Conservation (phyloP, 2,888 invertebrate species). For the Stictocephala bisonia region DNA sequence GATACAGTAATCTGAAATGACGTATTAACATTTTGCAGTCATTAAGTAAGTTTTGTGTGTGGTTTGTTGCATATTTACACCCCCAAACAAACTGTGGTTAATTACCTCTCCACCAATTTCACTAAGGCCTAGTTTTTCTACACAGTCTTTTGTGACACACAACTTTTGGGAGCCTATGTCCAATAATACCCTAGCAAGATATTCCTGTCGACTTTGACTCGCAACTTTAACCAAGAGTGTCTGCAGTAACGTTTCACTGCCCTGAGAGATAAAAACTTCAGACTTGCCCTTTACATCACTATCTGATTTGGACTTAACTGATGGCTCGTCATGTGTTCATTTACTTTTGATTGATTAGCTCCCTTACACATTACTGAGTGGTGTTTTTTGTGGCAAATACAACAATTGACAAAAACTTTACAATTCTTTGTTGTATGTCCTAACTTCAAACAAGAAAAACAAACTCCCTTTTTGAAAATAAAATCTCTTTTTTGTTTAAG, state of each 20-base stretch:
- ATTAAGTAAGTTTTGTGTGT: slow-evolving; percentile 16
- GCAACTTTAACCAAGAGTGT: background rate
- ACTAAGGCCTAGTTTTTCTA: background rate
- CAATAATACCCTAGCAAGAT: slow-evolving; percentile 7
- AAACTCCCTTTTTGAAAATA: slow-evolving; percentile 54
- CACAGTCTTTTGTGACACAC: slow-evolving; percentile 6
- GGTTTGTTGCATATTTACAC: background rate
- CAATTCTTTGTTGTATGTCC: slow-evolving; percentile 13
- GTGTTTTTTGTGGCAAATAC: slow-evolving; percentile 8
- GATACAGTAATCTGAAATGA: no score
- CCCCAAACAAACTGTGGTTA: slow-evolving; percentile 23
- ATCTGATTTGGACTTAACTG: background rate
- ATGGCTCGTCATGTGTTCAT: background rate
- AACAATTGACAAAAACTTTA: slow-evolving; percentile 3
- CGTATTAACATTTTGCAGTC: no score
- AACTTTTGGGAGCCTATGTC: background rate
- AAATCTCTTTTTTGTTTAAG: slow-evolving; percentile 48
- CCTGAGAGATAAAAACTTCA: background rate
- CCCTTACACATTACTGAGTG: background rate
- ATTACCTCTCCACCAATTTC: background rate
- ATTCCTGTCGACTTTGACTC: background rate
- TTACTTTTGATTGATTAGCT: background rate
- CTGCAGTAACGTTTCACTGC: slow-evolving; percentile 1
- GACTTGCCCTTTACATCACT: background rate
- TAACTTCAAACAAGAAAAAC: slow-evolving; percentile 56